A percentile compares a stretch with the other conserved stretches of the same genome.
phyloP scores from a whole-genome alignment of 2,113 vertebrate genomes.

The Eurystomus gularis region DNA sequence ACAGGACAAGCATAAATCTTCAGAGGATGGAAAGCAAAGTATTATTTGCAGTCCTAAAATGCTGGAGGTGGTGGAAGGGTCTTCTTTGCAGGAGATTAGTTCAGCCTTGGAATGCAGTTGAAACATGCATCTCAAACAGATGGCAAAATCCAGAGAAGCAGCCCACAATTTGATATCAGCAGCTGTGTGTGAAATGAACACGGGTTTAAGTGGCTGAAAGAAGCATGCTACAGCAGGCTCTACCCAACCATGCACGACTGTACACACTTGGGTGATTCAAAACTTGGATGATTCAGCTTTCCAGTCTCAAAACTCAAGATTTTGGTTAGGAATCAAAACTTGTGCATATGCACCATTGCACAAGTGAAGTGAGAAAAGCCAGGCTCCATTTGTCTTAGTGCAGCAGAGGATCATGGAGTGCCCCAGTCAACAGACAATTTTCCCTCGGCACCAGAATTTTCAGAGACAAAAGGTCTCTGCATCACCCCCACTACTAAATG shows the following conservation, averaged over 20 bases:
- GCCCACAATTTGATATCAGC: not conserved
- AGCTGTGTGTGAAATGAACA: not conserved
- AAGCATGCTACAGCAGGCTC: not conserved
- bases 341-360: accelerated
- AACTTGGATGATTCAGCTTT: not conserved
- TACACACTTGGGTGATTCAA: not conserved
- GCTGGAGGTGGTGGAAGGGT: not conserved
- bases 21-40: not conserved
- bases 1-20: not conserved
- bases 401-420: not conserved
- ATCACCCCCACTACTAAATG: not conserved
- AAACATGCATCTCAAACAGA: not conserved
- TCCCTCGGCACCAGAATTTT: not conserved
- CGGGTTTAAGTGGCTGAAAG: not conserved
- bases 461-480: not conserved
- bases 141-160: constrained; percentile 37
- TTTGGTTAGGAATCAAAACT: not conserved
- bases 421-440: not conserved
- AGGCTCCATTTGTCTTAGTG: not conserved
- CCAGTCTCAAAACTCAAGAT: not conserved
- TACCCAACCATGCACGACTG: not conserved
- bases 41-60: not conserved
- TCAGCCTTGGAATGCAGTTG: constrained; percentile 32
- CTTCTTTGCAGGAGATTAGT: not conserved
- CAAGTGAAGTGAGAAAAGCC: not conserved